Conservation (phyloP, 2,797 vertebrate species). For the Phoeniculus purpureus region DNA sequence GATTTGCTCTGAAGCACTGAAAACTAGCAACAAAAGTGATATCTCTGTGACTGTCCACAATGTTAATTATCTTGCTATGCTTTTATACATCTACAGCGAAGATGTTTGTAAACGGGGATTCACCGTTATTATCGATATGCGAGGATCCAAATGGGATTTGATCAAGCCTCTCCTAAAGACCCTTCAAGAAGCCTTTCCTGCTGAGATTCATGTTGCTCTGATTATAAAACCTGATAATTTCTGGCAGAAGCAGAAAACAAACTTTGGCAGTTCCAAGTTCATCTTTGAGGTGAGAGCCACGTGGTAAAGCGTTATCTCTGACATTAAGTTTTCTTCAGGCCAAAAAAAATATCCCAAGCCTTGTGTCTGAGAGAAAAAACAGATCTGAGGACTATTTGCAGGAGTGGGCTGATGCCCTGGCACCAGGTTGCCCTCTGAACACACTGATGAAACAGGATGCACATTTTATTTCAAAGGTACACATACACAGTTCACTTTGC, state of each 20-base stretch:
- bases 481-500: background rate
- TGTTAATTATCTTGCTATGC: slow-evolving; percentile 26
- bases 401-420: background rate
- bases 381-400: background rate
- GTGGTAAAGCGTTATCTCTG: background rate
- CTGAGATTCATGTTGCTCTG: slow-evolving; percentile 95
- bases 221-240: slow-evolving; percentile 99
- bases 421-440: background rate
- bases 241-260: slow-evolving; percentile 99
- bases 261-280: slow-evolving; percentile 98
- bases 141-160: slow-evolving; percentile 98
- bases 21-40: background rate
- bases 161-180: slow-evolving; percentile 98
- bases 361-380: background rate
- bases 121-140: slow-evolving; percentile 99
- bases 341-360: background rate
- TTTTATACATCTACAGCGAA: slow-evolving; percentile 83
- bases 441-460: background rate
- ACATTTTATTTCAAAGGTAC: background rate
- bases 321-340: background rate
- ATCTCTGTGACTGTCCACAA: background rate
- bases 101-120: slow-evolving; percentile 98
- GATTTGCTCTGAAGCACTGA: background rate
- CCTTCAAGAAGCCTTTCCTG: slow-evolving; percentile 94
- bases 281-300: slow-evolving; percentile 90